A percentile compares a stretch with the other conserved stretches of the same genome.
phyloP scores from a whole-genome alignment of 2,888 invertebrate species.

The Baronia brevicornis region DNA sequence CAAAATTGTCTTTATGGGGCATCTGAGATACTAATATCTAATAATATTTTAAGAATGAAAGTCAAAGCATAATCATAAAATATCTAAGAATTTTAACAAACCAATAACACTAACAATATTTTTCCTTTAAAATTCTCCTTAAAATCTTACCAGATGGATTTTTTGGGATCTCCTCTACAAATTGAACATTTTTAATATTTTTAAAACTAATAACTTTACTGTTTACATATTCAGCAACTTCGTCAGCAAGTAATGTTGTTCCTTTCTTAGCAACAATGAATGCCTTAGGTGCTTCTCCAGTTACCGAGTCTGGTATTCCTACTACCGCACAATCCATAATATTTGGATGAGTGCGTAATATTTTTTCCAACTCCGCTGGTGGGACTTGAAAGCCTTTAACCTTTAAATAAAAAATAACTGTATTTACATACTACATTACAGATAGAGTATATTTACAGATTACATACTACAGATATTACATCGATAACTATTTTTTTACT shows the following conservation, averaged over 20 bases:
- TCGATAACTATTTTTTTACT: too few relatives aligned
- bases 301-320: slow-evolving; percentile 81
- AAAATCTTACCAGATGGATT: slow-evolving; percentile 86
- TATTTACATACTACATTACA: not conserved
- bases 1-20: too few relatives aligned
- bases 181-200: slow-evolving; percentile 78
- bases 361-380: slow-evolving; percentile 90
- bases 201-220: slow-evolving; percentile 84
- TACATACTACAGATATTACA: too few relatives aligned
- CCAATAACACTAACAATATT: slow-evolving; percentile 51
- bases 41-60: not conserved
- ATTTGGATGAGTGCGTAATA: slow-evolving; percentile 82
- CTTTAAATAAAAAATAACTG: slow-evolving; percentile 27
- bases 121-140: slow-evolving; percentile 74
- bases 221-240: slow-evolving; percentile 79
- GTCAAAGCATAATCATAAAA: not conserved
- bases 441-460: too few relatives aligned
- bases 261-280: slow-evolving; percentile 77
- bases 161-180: slow-evolving; percentile 83
- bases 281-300: slow-evolving; percentile 88
- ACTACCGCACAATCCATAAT: slow-evolving; percentile 89
- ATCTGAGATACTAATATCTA: not conserved
- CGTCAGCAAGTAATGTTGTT: slow-evolving; percentile 60
- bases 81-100: not conserved
- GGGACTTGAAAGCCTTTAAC: slow-evolving; percentile 87